Evolutionary conservation across 2,888 invertebrate species (phyloP).

Genomic region (Drosophila borborema): DNA sequence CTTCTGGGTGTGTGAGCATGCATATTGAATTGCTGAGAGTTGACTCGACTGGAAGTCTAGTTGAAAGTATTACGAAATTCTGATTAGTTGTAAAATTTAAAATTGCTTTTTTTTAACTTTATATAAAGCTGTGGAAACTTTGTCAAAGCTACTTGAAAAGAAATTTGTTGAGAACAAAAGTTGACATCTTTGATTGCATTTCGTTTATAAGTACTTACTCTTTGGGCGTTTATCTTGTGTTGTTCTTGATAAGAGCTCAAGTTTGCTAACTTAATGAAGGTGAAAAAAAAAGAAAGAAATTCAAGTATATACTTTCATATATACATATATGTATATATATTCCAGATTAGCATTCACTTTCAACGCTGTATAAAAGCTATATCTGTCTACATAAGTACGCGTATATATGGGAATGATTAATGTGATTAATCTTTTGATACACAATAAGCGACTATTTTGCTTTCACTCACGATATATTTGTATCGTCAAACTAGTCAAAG

Average conservation of each 20-base stretch:
- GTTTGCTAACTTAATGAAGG: background rate
- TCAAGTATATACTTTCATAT: background rate
- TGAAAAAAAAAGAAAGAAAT: background rate
- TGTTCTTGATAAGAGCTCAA: background rate
- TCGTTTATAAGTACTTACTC: background rate
- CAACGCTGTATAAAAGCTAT: background rate
- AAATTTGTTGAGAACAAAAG: background rate
- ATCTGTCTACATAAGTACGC: background rate
- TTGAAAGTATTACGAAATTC: background rate
- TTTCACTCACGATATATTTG: too few relatives aligned
- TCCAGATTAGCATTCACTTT: conserved; percentile 1
- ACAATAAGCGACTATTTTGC: too few relatives aligned
- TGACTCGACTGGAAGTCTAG: background rate
- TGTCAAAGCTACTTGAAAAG: background rate
- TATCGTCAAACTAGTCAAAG: too few relatives aligned
- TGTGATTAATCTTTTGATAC: too few relatives aligned
- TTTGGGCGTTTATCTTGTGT: background rate
- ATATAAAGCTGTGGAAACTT: background rate
- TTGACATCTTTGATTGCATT: background rate
- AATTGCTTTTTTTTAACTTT: too few relatives aligned
- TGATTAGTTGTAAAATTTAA: background rate
- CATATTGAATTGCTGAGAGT: background rate
- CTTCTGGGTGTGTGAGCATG: background rate
- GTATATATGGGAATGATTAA: background rate
- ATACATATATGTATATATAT: background rate